Evolutionary conservation across 2,797 vertebrate species (phyloP).

Genomic region (Pseudotriccus pelzelni): DNA sequence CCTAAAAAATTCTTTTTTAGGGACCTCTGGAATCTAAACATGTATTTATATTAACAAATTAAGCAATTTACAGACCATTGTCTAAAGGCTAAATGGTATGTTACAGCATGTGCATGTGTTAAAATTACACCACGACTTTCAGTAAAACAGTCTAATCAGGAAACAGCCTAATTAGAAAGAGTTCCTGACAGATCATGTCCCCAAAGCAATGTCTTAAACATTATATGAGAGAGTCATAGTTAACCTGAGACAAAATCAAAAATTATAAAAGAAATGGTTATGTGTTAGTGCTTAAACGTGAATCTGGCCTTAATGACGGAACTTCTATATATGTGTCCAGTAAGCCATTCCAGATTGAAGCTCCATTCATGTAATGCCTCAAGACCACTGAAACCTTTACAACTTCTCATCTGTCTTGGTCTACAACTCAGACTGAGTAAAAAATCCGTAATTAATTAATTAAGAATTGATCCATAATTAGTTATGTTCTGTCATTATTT

Average conservation of each 20-base stretch:
- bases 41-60: background rate
- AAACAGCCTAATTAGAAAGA: background rate
- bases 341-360: background rate
- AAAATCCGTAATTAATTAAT: background rate
- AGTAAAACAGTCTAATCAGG: background rate
- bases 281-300: background rate
- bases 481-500: background rate
- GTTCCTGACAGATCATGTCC: background rate
- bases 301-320: background rate
- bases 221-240: background rate
- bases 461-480: background rate
- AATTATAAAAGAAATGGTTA: background rate
- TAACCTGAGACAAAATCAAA: background rate
- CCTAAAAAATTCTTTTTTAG: background rate
- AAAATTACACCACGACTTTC: background rate
- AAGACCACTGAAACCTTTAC: background rate
- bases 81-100: background rate
- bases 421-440: background rate
- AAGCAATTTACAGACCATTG: background rate
- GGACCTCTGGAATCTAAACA: background rate
- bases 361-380: background rate
- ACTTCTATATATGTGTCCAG: background rate
- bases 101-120: accelerated
- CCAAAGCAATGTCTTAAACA: background rate
- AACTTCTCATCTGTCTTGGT: background rate